Percentiles rank a stretch among this genome's conserved stretches.
These are phyloP conservation scores for Sorex maritimensis DNA, from an alignment of 2,797 vertebrate genomes.

Conservation along the genomic window DNA sequence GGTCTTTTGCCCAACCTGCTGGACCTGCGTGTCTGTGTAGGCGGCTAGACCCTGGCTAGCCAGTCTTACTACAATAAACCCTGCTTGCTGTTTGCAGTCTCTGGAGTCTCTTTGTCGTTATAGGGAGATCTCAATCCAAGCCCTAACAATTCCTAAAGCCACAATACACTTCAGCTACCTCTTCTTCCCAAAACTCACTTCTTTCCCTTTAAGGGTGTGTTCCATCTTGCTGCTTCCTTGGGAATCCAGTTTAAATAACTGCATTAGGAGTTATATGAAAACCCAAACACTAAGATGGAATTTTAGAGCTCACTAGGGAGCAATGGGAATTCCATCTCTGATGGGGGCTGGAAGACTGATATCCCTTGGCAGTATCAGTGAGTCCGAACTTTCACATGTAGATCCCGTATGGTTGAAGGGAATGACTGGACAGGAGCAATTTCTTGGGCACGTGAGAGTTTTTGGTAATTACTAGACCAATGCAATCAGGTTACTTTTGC, in stretches of 20 bases:
- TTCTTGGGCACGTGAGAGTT: not conserved
- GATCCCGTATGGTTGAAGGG: not conserved
- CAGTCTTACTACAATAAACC: too few species aligned
- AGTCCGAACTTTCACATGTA: conserved; percentile 1
- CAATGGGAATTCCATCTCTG: not conserved
- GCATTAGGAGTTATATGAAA: not conserved
- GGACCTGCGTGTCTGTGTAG: too few species aligned
- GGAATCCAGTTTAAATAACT: conserved; percentile 9
- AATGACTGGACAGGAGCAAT: not conserved
- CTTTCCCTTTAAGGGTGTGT: not conserved
- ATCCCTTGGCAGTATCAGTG: not conserved
- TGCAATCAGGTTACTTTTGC: conserved; percentile 22
- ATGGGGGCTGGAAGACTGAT: too few species aligned
- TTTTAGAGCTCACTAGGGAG: not conserved
- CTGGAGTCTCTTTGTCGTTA: too few species aligned
- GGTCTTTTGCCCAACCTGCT: too few species aligned
- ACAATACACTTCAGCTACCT: not conserved
- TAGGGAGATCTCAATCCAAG: too few species aligned
- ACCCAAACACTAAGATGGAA: not conserved
- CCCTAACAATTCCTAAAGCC: not conserved
- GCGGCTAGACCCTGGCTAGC: too few species aligned
- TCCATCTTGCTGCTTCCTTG: conserved; percentile 15
- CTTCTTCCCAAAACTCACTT: not conserved
- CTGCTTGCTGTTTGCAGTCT: too few species aligned
- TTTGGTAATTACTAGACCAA: not conserved